Base-by-base conservation (phyloP, 2,113 vertebrate genomes). In the Pseudonaja textilis region DNA sequence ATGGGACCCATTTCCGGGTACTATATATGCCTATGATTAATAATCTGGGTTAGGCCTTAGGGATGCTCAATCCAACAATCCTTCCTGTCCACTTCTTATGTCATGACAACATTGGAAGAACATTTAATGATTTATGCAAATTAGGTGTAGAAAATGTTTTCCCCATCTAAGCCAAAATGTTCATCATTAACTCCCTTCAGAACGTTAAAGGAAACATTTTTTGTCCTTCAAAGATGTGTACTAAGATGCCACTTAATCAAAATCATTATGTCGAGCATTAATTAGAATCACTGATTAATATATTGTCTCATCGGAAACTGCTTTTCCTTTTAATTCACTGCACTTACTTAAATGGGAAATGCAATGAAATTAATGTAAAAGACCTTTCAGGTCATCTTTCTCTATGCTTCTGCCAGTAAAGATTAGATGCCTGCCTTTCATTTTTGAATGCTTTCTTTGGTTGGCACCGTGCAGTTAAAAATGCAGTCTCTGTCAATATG, bases 171-270 rank as follows among this genome's bases (percentile, higher is more conserved):
- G 88, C 91, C 81, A 89, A 42, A 64, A 89, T 50, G 85, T 42
- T 42, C 91, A 61, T 42, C 86, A 93, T 88, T 29, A 6, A 86
- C 90, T 55, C 29, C 11, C 93, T 93, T 96, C 89, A 87, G 93
- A 94, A 93, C 0, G 0, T 94, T 94, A 93, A 95, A 94, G 57
- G 88, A 89, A 55, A 52, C 55, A 26, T 90, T 64, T 52, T 89
- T 90, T 94, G 93, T 92, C 93, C 88, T 88, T 93, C 56, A 54
- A 94, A 94, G 94, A 91, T 91, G 88, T 89, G 50, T 93, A 95
- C 93, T 95, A 95, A 94, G 93, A 81, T 94, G 90, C 87, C 88
- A 90, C 34, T 96, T 97, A 96, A 96, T 96, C 95, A 95, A 93
- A 93, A 90, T 85, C 93, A 89, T 12, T 3, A 12, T 90, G 95